Conservation (phyloP, 2,113 vertebrate genomes). For the Crocuta crocuta region DNA sequence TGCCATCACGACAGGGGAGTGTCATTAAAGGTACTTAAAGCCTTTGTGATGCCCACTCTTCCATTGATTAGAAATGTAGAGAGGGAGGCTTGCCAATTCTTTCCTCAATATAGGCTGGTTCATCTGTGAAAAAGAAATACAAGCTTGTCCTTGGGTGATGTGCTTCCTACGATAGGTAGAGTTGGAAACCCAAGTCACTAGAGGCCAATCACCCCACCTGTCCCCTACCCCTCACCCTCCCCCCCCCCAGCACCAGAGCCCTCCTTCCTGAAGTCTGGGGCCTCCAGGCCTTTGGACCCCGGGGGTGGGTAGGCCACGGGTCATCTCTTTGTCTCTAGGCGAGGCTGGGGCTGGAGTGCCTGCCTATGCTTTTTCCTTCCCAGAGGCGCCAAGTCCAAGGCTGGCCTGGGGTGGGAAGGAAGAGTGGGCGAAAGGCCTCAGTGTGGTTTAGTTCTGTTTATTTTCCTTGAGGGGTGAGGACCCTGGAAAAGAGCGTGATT, state of each 20-base stretch:
- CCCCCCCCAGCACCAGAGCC: background rate
- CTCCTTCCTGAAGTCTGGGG: background rate
- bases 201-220: background rate
- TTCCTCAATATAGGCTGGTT: background rate
- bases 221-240: background rate
- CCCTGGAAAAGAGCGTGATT: slow-evolving; percentile 73
- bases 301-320: background rate
- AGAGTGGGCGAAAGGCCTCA: background rate
- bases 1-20: background rate
- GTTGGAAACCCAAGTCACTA: background rate
- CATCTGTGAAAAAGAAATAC: background rate
- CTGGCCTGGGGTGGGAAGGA: background rate
- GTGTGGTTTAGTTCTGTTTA: slow-evolving; percentile 67
- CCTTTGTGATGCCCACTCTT: background rate
- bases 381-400: background rate
- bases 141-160: background rate
- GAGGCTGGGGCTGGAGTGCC: background rate
- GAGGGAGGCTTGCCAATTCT: background rate
- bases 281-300: background rate
- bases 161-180: background rate
- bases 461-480: slow-evolving; percentile 71
- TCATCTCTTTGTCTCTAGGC: background rate
- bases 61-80: background rate
- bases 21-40: background rate
- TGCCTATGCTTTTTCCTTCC: background rate